Conservation (phyloP, 2,888 invertebrate genomes). For the Drosophila histrio region DNA sequence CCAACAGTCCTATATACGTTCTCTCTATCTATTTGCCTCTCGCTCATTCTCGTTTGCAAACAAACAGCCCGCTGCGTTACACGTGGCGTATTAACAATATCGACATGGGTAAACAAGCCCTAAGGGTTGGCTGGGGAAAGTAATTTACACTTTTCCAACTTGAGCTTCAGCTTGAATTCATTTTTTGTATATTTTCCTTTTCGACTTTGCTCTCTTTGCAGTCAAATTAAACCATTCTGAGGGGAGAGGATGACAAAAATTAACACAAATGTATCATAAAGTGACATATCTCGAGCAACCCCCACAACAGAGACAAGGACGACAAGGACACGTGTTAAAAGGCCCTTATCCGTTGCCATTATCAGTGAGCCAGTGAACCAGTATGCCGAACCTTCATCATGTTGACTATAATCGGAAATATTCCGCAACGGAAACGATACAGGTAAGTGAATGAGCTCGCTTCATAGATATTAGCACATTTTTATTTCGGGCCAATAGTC, state of each 20-base stretch:
- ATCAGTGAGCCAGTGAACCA: conserved; percentile 46
- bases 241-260: conserved; percentile 54
- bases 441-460: conserved; percentile 79
- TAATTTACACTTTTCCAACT: conserved; percentile 75
- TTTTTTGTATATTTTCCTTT: conserved; percentile 30
- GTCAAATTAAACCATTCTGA: conserved; percentile 55
- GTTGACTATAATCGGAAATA: conserved; percentile 84
- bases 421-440: conserved; percentile 84
- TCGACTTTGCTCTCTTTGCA: conserved; percentile 27
- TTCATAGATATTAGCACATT: not conserved
- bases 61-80: conserved; percentile 47
- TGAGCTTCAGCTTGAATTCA: conserved; percentile 36
- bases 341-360: conserved; percentile 61
- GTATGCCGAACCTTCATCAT: conserved; percentile 83
- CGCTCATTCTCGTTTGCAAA: not conserved
- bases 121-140: conserved; percentile 49
- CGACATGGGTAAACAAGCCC: conserved; percentile 76
- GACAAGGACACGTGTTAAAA: conserved; percentile 71
- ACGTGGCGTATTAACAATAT: conserved; percentile 77
- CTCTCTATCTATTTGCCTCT: not conserved
- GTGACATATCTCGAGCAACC: conserved; percentile 65
- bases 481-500: conserved; percentile 3
- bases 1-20: conserved; percentile 35
- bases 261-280: conserved; percentile 77
- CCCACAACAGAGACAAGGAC: conserved; percentile 20